Evolutionary conservation across 2,797 vertebrate genomes (phyloP).

Genomic region (Ceyx erithaca): DNA sequence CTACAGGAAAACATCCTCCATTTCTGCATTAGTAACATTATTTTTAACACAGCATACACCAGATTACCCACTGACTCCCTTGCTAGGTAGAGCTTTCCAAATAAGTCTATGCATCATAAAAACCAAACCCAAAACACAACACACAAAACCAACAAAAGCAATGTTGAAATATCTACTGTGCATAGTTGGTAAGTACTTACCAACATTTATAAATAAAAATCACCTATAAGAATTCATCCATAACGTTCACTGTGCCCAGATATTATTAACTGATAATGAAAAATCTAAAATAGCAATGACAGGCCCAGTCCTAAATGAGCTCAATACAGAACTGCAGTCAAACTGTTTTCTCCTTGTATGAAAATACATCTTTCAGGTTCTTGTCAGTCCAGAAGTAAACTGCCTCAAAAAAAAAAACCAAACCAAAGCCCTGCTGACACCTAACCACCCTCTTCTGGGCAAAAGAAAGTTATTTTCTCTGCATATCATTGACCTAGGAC

Average conservation of each 20-base stretch:
- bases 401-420: background rate
- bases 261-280: background rate
- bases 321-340: background rate
- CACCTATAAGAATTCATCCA: background rate
- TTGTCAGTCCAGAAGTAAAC: background rate
- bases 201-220: background rate
- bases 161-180: background rate
- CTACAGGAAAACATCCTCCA: background rate
- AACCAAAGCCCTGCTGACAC: background rate
- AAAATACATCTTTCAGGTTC: background rate
- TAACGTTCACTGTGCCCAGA: background rate
- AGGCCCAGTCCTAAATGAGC: background rate
- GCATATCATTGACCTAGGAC: background rate
- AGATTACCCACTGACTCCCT: background rate
- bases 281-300: background rate
- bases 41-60: background rate
- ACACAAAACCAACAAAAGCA: too few species aligned
- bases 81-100: background rate
- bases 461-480: background rate
- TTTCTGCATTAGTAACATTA: slow-evolving; percentile 6
- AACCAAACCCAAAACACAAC: too few species aligned
- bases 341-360: background rate
- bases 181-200: background rate
- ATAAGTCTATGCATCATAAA: background rate
- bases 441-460: background rate